These are phyloP conservation scores for Pseudomyrmex sp. DNA, from an alignment of 1,140 invertebrate genomes.

Conservation along the genomic window DNA sequence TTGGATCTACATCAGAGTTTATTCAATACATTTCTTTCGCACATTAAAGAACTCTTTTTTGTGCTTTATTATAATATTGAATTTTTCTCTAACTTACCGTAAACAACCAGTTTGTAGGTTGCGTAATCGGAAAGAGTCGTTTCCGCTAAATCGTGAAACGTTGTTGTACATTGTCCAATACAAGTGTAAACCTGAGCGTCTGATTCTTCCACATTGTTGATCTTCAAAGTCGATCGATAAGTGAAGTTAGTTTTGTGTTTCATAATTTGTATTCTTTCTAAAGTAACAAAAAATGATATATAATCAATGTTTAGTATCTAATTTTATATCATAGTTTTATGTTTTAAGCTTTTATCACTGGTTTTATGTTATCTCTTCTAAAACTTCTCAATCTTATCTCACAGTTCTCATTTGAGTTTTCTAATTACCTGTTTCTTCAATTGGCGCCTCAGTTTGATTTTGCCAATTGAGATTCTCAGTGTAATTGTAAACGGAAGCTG, in stretches of 20 bases:
- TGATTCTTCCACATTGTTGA: constrained; percentile 70
- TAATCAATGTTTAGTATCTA: neutral
- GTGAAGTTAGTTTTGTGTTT: constrained; percentile 69
- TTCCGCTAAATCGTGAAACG: constrained; percentile 5
- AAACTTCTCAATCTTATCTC: neutral
- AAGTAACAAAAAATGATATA: constrained; percentile 39
- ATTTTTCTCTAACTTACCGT: constrained; percentile 63
- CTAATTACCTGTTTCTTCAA: constrained; percentile 62
- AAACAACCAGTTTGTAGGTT: constrained; percentile 64
- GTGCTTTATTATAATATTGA: neutral
- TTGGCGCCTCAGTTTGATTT: constrained; percentile 39
- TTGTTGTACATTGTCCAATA: constrained; percentile 39
- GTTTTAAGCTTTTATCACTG: neutral
- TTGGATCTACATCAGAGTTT: constrained; percentile 65
- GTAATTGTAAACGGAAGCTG: constrained; percentile 86
- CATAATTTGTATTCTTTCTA: constrained; percentile 69
- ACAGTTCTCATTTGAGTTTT: neutral
- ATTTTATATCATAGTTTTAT: neutral
- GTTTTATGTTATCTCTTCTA: neutral
- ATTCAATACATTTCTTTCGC: neutral
- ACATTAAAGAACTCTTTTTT: neutral
- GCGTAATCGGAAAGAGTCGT: constrained; percentile 46
- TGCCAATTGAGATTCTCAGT: constrained; percentile 82
- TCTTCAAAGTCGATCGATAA: constrained; percentile 72
- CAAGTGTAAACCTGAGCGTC: constrained; percentile 76